Evolutionary conservation across 2,888 invertebrate species (phyloP).

Genomic region (Mythimna ferrago): DNA sequence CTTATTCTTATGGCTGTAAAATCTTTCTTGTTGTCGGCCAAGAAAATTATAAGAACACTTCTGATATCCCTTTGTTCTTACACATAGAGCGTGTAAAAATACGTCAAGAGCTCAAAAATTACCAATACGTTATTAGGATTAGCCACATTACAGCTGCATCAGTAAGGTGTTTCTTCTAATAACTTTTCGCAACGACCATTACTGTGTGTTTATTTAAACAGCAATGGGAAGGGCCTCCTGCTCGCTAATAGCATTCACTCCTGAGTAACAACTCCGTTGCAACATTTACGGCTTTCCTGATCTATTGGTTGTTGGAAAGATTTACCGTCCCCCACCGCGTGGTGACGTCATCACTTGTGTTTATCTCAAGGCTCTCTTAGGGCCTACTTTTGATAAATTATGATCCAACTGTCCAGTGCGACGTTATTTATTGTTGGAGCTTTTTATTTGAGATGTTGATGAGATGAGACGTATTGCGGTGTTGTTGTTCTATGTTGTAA

Average conservation of each 20-base stretch:
- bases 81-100: not conserved
- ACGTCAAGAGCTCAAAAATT: not conserved
- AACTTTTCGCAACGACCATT: conserved; percentile 18
- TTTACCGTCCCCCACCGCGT: conserved; percentile 50
- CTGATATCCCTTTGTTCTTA: not conserved
- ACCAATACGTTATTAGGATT: too few relatives aligned
- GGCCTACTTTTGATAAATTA: conserved; percentile 60
- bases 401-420: conserved; percentile 47
- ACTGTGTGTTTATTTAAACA: conserved; percentile 33
- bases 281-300: conserved; percentile 52
- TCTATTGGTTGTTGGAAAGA: conserved; percentile 56
- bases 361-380: conserved; percentile 62
- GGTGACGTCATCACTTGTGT: conserved; percentile 56
- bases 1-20: too few relatives aligned
- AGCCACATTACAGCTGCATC: not conserved
- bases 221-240: conserved; percentile 18
- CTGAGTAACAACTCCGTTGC: conserved; percentile 42
- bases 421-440: conserved; percentile 51
- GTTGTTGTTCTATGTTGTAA: not conserved
- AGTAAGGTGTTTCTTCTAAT: not conserved
- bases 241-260: conserved; percentile 30
- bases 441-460: conserved; percentile 50
- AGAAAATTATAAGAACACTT: not conserved
- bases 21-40: not conserved
- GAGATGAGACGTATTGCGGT: conserved; percentile 10